Conservation (phyloP, 2,888 invertebrate genomes). For the Stegophylla sp. region DNA sequence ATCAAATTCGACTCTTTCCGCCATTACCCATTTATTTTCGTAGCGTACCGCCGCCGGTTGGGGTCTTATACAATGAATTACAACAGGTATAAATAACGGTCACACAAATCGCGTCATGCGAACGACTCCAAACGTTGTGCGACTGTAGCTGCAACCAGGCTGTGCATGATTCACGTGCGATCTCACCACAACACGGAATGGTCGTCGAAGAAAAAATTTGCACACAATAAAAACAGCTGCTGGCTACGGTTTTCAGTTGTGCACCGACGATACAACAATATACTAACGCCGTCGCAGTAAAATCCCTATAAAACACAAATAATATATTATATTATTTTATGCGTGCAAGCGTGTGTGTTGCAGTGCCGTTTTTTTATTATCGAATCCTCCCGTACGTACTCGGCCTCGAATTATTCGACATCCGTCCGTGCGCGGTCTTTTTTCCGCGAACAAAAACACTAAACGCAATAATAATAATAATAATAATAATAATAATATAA, state of each 20-base stretch:
- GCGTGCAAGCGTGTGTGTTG: not conserved
- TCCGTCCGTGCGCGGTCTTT: not conserved
- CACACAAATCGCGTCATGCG: too few relatives aligned
- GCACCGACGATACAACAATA: not conserved
- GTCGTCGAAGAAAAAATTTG: conserved; percentile 7
- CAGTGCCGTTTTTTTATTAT: not conserved
- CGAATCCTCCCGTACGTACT: not conserved
- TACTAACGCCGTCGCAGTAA: too few relatives aligned
- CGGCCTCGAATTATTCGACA: conserved; percentile 17
- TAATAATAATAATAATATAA: too few relatives aligned
- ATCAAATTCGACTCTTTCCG: too few relatives aligned
- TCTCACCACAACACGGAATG: not conserved
- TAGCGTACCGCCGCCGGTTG: too few relatives aligned
- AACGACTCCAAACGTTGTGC: not conserved
- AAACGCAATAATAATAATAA: too few relatives aligned
- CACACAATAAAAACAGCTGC: conserved; percentile 7
- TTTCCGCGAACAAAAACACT: not conserved
- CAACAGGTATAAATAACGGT: not conserved
- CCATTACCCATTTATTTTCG: too few relatives aligned
- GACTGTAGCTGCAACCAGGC: too few relatives aligned
- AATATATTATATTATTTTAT: not conserved
- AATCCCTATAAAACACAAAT: not conserved
- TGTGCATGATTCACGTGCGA: not conserved
- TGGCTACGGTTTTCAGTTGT: too few relatives aligned
- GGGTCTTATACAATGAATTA: too few relatives aligned